These are phyloP conservation scores for Eristalis pertinax DNA, from an alignment of 2,888 invertebrate species.

Conservation along the genomic window DNA sequence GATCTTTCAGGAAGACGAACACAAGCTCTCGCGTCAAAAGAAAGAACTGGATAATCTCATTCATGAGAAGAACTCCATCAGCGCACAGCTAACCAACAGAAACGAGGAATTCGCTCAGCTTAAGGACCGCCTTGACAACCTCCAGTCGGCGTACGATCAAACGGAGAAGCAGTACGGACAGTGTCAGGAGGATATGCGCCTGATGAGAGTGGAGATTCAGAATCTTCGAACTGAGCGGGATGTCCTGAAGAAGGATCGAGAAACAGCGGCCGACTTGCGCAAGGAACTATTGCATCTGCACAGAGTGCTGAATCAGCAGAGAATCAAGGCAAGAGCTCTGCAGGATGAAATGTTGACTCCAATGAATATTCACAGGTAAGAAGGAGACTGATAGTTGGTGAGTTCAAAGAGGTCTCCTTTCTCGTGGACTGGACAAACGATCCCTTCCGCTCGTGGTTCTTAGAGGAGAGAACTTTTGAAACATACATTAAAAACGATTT, in stretches of 20 bases:
- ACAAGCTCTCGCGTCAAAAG: constrained; percentile 85
- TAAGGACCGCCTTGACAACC: constrained; percentile 90
- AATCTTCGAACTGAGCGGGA: constrained; percentile 88
- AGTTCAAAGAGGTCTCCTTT: no score
- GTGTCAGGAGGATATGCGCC: constrained; percentile 90
- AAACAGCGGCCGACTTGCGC: constrained; percentile 90
- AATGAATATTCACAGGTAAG: constrained; percentile 91
- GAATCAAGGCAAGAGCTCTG: constrained; percentile 91
- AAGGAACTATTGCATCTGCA: constrained; percentile 88
- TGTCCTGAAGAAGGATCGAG: constrained; percentile 87
- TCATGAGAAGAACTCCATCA: constrained; percentile 91
- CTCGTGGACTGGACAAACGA: no score
- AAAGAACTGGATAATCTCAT: constrained; percentile 89
- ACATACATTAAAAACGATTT: no score
- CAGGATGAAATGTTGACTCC: constrained; percentile 96
- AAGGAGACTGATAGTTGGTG: neutral
- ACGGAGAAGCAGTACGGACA: constrained; percentile 88
- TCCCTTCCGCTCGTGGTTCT: no score
- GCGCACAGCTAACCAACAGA: constrained; percentile 90
- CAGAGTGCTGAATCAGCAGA: constrained; percentile 90
- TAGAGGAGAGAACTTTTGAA: no score
- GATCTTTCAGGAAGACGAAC: constrained; percentile 84
- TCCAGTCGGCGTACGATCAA: constrained; percentile 89
- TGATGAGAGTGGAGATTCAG: constrained; percentile 92
- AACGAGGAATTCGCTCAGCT: constrained; percentile 91